These are phyloP conservation scores for Aleiodes leptofemur DNA, from an alignment of 2,888 invertebrate species.

Conservation along the genomic window DNA sequence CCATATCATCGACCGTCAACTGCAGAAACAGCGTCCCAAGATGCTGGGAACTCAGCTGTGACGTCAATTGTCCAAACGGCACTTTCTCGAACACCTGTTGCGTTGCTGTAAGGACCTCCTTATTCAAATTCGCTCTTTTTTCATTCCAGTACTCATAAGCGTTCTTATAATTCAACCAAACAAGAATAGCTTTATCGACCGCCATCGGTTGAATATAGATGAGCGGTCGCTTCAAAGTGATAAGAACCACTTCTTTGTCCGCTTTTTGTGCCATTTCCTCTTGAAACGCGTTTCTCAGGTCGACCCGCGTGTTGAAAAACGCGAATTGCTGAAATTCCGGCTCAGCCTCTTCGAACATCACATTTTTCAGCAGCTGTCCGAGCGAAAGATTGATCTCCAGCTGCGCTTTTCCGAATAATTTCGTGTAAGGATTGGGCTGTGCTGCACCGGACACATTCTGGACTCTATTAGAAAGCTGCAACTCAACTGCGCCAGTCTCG, in stretches of 20 bases:
- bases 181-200: slow-evolving; percentile 97
- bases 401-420: slow-evolving; percentile 88
- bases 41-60: slow-evolving; percentile 86
- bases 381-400: slow-evolving; percentile 95
- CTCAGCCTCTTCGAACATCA: slow-evolving; percentile 97
- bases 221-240: slow-evolving; percentile 93
- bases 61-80: slow-evolving; percentile 87
- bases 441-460: slow-evolving; percentile 85
- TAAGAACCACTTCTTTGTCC: slow-evolving; percentile 91
- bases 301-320: slow-evolving; percentile 97
- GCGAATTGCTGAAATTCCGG: slow-evolving; percentile 98
- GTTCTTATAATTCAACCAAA: slow-evolving; percentile 99
- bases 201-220: slow-evolving; percentile 98
- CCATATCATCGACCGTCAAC: slow-evolving; percentile 96
- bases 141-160: slow-evolving; percentile 99
- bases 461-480: slow-evolving; percentile 95
- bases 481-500: slow-evolving; percentile 95
- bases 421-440: slow-evolving; percentile 80
- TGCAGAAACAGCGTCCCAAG: slow-evolving; percentile 94
- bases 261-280: slow-evolving; percentile 92
- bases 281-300: slow-evolving; percentile 88
- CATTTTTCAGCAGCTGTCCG: slow-evolving; percentile 95
- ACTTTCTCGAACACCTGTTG: slow-evolving; percentile 87
- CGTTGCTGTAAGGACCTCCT: slow-evolving; percentile 88
- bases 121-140: slow-evolving; percentile 92